Base-by-base conservation (phyloP, 2,113 vertebrate species). In the Papio anubis region DNA sequence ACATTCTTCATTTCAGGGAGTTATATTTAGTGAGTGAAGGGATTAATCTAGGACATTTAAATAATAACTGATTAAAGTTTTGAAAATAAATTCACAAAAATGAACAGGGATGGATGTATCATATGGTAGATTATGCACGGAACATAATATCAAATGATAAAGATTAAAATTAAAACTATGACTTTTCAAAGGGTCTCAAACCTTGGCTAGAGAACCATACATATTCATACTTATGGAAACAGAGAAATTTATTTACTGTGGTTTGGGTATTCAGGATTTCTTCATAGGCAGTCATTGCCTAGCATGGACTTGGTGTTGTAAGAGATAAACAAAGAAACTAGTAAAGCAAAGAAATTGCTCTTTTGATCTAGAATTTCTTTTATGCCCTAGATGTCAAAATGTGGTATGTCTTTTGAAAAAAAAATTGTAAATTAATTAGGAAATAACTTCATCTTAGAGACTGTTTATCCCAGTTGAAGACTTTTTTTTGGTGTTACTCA, bases 111-210 rank as follows among this genome's bases (percentile, higher is more conserved):
- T 88, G n/a, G 13, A 55, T 75, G 12, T 81, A 38, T 61, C 40
- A 87, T 78, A 82, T 27, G 14, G 30, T 87, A 61, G 35, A 45
- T 21, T 73, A 48, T 1, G 16, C 7, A 2, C 38, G 30, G 16
- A 96, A 93, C 35, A 83, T 80, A 93, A 70, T 68, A 48, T 30
- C 40, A 88, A 80, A 90, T 55, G 78, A 75, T 83, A n/a, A 88
- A 89, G 32, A 50, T 61, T 38, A 75, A 55, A 95, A 52, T 68
- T 73, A 87, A 88, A 61, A 70, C 6, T 16, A 45, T 52, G 23
- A 48, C 52, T 14, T 96, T 93, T 93, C 18, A 21, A 38, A 68
- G 30, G 3, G 2, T 48, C 45, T 94, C 75, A 75, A 10, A 68
- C 25, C 8, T 61, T 73, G 27, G 43, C 7, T 43, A 78, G 52